Evolutionary conservation across 1,140 invertebrate genomes (phyloP).

Genomic region (Geopemphigus sp.): DNA sequence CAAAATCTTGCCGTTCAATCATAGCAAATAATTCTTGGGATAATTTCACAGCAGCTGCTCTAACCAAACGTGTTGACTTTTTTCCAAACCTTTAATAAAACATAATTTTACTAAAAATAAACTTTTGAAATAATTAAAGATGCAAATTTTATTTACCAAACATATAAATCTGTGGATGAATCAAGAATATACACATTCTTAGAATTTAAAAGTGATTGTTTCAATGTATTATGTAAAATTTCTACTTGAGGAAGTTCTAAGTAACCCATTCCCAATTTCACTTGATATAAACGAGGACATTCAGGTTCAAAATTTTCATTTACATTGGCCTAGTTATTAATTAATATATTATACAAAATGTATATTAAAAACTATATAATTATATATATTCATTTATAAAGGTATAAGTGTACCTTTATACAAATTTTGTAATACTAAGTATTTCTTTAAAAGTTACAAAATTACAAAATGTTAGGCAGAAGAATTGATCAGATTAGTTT

Average conservation of each 20-base stretch:
- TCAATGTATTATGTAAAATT: constrained; percentile 72
- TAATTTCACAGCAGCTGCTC: constrained; percentile 93
- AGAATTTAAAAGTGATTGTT: constrained; percentile 76
- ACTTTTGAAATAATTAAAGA: not conserved
- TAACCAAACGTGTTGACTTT: constrained; percentile 92
- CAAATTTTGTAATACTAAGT: too few species aligned
- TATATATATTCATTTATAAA: too few species aligned
- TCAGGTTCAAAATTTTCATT: constrained; percentile 73
- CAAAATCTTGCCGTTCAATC: constrained; percentile 85
- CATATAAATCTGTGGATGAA: constrained; percentile 93
- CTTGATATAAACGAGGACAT: constrained; percentile 85
- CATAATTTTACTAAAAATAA: constrained; percentile 20
- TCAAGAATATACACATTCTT: constrained; percentile 98
- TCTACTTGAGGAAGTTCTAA: constrained; percentile 95
- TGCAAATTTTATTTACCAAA: constrained; percentile 69
- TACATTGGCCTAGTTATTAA: constrained; percentile 67
- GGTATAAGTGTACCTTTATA: too few species aligned
- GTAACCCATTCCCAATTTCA: constrained; percentile 96
- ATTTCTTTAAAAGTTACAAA: too few species aligned
- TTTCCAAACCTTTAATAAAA: constrained; percentile 81
- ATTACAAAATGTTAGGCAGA: not conserved
- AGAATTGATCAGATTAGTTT: too few species aligned
- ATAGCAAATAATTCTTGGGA: constrained; percentile 92
- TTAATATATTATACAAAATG: constrained; percentile 7
- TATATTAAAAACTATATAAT: not conserved